Evolutionary conservation across 2,888 invertebrate species (phyloP).

Genomic region (Ferdinandea cuprea): DNA sequence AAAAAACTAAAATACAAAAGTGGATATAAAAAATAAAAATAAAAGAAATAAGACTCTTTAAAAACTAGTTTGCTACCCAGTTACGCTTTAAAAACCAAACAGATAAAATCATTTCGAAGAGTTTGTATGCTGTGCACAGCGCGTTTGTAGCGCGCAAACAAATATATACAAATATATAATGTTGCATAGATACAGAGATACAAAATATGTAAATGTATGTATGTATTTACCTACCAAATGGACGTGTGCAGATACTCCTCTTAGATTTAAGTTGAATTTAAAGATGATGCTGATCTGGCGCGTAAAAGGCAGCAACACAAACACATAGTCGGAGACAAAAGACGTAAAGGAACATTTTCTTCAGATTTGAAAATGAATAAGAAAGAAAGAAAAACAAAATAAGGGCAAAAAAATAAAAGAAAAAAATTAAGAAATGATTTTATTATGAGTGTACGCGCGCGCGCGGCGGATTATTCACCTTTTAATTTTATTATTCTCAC

Average conservation of each 20-base stretch:
- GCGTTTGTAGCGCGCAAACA: slow-evolving; percentile 57
- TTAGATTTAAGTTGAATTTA: slow-evolving; percentile 46
- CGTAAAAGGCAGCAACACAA: slow-evolving; percentile 45
- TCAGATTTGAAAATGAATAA: slow-evolving; percentile 61
- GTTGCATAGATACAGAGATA: slow-evolving; percentile 33
- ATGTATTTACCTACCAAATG: slow-evolving; percentile 24
- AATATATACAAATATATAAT: slow-evolving; percentile 6
- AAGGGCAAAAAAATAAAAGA: slow-evolving; percentile 42
- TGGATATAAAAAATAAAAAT: slow-evolving; percentile 49
- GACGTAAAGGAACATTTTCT: slow-evolving; percentile 3
- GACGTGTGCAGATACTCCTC: slow-evolving; percentile 69
- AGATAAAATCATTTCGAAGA: slow-evolving; percentile 72
- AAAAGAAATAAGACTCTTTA: slow-evolving; percentile 38
- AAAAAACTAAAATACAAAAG: slow-evolving; percentile 53
- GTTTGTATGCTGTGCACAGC: slow-evolving; percentile 54
- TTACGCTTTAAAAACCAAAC: slow-evolving; percentile 73
- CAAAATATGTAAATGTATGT: slow-evolving; percentile 13
- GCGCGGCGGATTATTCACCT: slow-evolving; percentile 56
- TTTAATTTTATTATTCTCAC: slow-evolving; percentile 67
- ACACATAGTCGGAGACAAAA: neutral
- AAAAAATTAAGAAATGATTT: slow-evolving; percentile 20
- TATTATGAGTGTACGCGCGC: neutral
- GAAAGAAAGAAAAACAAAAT: slow-evolving; percentile 36
- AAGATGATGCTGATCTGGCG: slow-evolving; percentile 63
- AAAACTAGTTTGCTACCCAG: slow-evolving; percentile 74